Evolutionary conservation across 2,797 vertebrate genomes (phyloP).

Genomic region (Florisuga fusca): DNA sequence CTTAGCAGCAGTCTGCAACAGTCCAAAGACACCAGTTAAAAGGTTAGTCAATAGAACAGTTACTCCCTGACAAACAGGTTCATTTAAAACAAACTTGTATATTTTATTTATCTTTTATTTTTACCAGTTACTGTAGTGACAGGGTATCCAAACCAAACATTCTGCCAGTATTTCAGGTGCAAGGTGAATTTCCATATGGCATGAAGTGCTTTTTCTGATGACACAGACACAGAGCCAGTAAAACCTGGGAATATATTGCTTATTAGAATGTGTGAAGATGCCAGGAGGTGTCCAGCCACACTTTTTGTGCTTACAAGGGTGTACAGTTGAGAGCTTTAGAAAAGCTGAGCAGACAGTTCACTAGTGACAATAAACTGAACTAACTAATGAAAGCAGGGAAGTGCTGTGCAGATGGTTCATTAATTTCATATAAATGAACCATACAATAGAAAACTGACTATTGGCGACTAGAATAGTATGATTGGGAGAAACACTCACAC

Average conservation of each 20-base stretch:
- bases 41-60: neutral
- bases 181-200: neutral
- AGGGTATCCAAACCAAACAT: neutral
- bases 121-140: neutral
- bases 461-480: neutral
- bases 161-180: neutral
- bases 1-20: neutral
- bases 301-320: neutral
- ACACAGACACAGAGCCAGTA: neutral
- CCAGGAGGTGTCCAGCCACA: neutral
- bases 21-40: neutral
- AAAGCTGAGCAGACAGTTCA: constrained; percentile 5
- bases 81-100: neutral
- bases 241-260: neutral
- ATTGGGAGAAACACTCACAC: neutral
- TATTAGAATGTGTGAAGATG: neutral
- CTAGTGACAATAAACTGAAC: neutral
- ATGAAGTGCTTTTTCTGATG: neutral
- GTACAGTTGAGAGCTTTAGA: neutral
- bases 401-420: neutral
- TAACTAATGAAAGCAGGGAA: neutral
- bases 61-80: neutral
- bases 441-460: neutral
- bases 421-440: constrained; percentile 17
- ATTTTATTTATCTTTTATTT: neutral